Evolutionary conservation across 2,888 invertebrate genomes (phyloP), one percentile per base, ranked within the genome.

Genomic region (Sphaerophoria taeniata): DNA sequence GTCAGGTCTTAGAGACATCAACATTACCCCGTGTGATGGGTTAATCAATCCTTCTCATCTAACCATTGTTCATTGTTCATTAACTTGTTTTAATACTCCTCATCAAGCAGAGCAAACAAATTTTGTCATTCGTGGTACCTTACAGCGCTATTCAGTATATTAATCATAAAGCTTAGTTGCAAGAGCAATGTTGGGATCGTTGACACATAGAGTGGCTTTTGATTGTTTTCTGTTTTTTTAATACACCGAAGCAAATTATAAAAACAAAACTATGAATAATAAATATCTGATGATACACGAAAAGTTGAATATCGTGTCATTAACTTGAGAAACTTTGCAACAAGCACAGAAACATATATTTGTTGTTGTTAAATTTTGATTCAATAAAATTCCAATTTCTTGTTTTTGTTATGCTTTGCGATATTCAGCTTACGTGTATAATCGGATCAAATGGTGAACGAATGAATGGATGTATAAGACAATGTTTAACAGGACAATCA

Each of bases 401-500:
- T 86, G 87, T 88, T 3, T 60, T 80, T 84, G 63, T 47, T 70
- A 83, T 79, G 72, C 49, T 87, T 89, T 89, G 89, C 90, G 90
- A 91, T 91, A 91, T 91, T 90, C 91, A 92, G 92, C 92, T 92
- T 90, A 90, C 92, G 91, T 92, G 92, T 91, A 92, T 92, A 91
- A 92, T 92, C 91, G 91, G 91, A 89, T 91, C 92, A 86, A 92
- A 92, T 90, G 92, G 92, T 89, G 92, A 92, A 90, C 91, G 92
- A 89, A 91, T 92, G 89, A 91, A 91, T 89, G 92, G 92, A 89
- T 92, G 91, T 91, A 92, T 92, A 90, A 91, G 92, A 91, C 92
- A 92, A 92, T 92, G 91, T 92, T 92, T 92, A 90, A 92, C 92
- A 92, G 92, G 92, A 92, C 92, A 91, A 88, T 91, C 92, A 87